A percentile compares a stretch with the other conserved stretches of the same genome.
Evolutionary conservation across 2,113 vertebrate genomes (phyloP).

Genomic region (Mus spicilegus): DNA sequence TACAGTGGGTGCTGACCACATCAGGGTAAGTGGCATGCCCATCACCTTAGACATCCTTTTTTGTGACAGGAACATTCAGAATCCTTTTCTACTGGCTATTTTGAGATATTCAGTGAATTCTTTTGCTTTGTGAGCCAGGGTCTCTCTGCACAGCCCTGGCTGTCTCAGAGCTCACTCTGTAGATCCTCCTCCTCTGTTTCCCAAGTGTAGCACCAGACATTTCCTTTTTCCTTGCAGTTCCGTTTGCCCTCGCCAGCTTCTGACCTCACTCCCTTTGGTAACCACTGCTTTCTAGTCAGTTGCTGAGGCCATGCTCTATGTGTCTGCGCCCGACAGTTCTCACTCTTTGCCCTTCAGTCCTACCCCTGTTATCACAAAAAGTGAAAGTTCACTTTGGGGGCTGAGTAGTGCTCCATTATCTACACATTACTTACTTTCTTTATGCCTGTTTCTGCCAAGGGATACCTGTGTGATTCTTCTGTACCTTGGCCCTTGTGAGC

Average conservation of each 20-base stretch:
- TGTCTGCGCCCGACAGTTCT: not conserved
- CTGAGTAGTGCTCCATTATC: not conserved
- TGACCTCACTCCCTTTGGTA: not conserved
- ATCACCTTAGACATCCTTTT: not conserved
- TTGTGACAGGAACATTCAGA: not conserved
- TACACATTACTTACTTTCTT: not conserved
- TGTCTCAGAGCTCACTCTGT: not conserved
- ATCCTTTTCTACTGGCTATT: not conserved
- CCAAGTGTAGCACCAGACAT: not conserved
- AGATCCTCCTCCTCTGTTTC: not conserved
- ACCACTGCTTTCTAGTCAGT: not conserved
- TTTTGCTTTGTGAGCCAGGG: not conserved
- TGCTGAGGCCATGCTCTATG: not conserved
- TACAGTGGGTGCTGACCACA: not conserved
- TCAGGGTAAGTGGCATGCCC: not conserved
- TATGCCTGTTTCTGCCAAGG: not conserved
- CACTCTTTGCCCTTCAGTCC: not conserved
- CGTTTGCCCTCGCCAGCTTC: rapidly evolving
- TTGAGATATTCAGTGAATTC: not conserved
- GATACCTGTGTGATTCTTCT: not conserved
- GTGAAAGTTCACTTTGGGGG: not conserved
- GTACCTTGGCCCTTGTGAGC: not conserved
- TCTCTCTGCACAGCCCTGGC: not conserved
- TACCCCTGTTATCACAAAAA: not conserved
- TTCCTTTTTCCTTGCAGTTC: not conserved